phyloP scores from a whole-genome alignment of 2,797 vertebrate genomes.

The Neoniphon sammara region DNA sequence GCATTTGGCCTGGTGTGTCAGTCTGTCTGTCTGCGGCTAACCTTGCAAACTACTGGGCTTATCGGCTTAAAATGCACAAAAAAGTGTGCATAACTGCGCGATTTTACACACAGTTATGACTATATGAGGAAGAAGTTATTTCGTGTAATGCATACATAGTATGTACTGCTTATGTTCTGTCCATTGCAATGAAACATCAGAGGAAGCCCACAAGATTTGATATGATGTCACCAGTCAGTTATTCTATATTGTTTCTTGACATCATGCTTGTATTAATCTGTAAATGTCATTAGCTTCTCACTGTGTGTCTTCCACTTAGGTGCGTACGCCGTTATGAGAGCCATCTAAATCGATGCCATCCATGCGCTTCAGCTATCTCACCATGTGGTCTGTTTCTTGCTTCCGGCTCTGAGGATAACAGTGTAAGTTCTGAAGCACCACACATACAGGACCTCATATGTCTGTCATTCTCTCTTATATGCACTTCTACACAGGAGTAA shows the following conservation, averaged over 20 bases:
- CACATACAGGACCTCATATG: background rate
- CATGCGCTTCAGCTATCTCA: conserved; percentile 86
- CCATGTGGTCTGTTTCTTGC: conserved; percentile 90
- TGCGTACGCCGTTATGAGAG: conserved; percentile 90
- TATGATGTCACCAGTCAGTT: conserved; percentile 16
- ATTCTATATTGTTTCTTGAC: conserved; percentile 7
- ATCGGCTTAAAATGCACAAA: no score
- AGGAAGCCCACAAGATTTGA: background rate
- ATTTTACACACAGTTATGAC: no score
- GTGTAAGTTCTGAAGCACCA: conserved; percentile 78
- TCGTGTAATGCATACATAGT: no score
- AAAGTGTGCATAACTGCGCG: no score
- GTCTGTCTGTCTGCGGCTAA: no score
- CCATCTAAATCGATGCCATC: conserved; percentile 83
- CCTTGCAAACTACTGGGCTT: no score
- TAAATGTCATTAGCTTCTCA: conserved; percentile 2
- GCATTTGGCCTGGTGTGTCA: no score
- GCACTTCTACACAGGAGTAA: background rate
- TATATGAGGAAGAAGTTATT: no score
- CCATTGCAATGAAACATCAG: no score
- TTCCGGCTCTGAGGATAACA: conserved; percentile 91
- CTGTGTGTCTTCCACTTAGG: conserved; percentile 70
- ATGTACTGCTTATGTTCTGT: no score
- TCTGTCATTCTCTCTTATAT: background rate
- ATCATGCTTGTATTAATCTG: conserved; percentile 2